These are phyloP conservation scores for Perdita meconis DNA, from an alignment of 2,888 invertebrate genomes.

Conservation along the genomic window DNA sequence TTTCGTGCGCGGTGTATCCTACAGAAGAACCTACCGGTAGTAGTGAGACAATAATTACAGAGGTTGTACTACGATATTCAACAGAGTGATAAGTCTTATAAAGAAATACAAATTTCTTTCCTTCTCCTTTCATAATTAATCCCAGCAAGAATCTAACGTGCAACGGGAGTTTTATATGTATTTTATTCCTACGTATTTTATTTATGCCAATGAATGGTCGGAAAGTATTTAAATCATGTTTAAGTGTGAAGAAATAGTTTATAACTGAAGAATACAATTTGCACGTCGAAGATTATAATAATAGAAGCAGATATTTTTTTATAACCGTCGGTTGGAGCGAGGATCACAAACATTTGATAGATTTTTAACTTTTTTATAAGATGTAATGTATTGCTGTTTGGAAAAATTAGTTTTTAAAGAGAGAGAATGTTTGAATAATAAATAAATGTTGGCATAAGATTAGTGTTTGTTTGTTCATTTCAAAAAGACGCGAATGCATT, in stretches of 20 bases:
- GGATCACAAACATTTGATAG: conserved; percentile 15
- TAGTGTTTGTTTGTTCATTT: not conserved
- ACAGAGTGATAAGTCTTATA: conserved; percentile 11
- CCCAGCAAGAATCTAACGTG: conserved; percentile 14
- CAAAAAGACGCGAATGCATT: not conserved
- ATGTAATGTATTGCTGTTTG: not conserved
- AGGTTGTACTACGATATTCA: conserved; percentile 39
- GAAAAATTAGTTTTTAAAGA: conserved; percentile 28
- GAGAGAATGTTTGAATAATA: conserved; percentile 22
- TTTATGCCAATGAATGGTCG: conserved; percentile 27
- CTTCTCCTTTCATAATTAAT: not conserved
- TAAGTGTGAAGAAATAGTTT: conserved; percentile 8
- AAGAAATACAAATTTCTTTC: conserved; percentile 16
- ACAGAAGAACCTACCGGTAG: conserved; percentile 17
- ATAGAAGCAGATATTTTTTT: not conserved
- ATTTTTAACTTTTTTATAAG: conserved; percentile 20
- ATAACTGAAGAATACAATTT: conserved; percentile 8
- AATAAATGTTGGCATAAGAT: conserved; percentile 34
- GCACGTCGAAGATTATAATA: not conserved
- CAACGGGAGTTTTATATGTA: conserved; percentile 34
- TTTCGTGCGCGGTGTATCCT: conserved; percentile 2
- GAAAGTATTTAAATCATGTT: conserved; percentile 6
- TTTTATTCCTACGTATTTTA: conserved; percentile 29
- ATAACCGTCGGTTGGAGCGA: conserved; percentile 1
- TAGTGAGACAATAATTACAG: conserved; percentile 41